A percentile compares a stretch with the other conserved stretches of the same genome.
Evolutionary conservation across 2,113 vertebrate species (phyloP).

Genomic region (Malaclemys terrapin): DNA sequence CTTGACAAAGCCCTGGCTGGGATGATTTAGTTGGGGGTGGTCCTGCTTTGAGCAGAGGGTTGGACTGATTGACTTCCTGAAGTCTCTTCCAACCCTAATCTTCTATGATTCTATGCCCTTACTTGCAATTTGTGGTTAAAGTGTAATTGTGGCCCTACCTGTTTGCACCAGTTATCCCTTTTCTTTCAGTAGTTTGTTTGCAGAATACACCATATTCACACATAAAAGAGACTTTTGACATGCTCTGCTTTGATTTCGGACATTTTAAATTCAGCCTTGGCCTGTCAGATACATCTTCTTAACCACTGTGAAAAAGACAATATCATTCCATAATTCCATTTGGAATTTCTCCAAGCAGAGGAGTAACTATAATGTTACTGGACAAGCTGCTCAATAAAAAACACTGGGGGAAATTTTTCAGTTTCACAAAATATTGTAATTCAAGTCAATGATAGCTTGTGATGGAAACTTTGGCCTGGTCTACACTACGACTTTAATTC

Average conservation of each 20-base stretch:
- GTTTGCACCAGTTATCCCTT: not conserved
- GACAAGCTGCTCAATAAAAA: not conserved
- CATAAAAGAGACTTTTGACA: not conserved
- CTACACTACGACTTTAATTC: no score
- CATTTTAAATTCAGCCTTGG: not conserved
- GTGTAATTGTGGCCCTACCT: not conserved
- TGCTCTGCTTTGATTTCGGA: not conserved
- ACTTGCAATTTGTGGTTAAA: not conserved
- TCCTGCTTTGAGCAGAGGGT: no score
- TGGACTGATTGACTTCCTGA: no score
- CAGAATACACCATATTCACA: not conserved
- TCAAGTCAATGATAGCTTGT: not conserved
- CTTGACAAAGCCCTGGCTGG: no score
- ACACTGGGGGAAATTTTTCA: not conserved
- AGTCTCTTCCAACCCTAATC: no score
- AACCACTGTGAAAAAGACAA: not conserved
- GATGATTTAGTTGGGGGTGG: no score
- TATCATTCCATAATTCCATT: not conserved
- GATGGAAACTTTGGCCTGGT: not conserved
- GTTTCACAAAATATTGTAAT: not conserved
- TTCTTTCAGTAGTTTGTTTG: not conserved
- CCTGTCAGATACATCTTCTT: not conserved
- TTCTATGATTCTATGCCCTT: not conserved
- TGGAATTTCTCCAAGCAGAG: not conserved
- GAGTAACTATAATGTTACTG: not conserved